Base-by-base conservation (phyloP, 2,888 invertebrate genomes). In the Hymenopus coronatus region DNA sequence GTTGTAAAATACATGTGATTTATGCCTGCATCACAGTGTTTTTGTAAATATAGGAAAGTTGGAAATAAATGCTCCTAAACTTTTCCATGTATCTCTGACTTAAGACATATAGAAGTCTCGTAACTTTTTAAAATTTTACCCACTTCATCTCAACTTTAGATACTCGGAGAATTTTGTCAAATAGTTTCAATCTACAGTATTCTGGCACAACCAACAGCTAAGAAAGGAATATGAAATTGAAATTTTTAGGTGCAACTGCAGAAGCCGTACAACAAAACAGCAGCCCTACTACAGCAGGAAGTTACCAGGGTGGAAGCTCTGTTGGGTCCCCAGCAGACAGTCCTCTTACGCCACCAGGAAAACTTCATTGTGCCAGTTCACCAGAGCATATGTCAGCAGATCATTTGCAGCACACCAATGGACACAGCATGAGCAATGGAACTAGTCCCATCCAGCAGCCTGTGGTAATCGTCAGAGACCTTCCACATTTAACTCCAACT, bases 291-390 rank as follows among this genome's bases (percentile, higher is more conserved):
- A 92, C 93, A n/a, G 93, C 93, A 40, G 93, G 92, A 30, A 94
- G 94, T 91, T 95, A 95, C 91, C 94, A 94, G 88, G 89, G 89
- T 14, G 89, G 90, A 15, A 94, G 94, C 91, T 94, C 94, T 89
- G 94, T 94, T 91, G 95, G 94, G 89, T 94, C 94, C 15, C 94
- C 95, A 0, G 94, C 94, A 0, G 94, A 94, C 91, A 95, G 94
- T 91, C 94, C 94, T 1, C 91, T 94, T 83, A 94, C 94, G 3
- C 94, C 94, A 25, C 94, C 94, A 25, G 86, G 83, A 12, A 46
- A 82, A 12, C 25, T 46, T 20, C 25, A 93, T 93, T 84, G 92
- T 93, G 2, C 91, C 92, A 93, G 93, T 92, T 87, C 94, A 92
- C 46, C 93, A 83, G 92, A 92, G 92, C 54, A 20, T 70, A 15